These are phyloP conservation scores for Oryctes rhinoceros DNA, from an alignment of 1,140 invertebrate species.

Conservation along the genomic window DNA sequence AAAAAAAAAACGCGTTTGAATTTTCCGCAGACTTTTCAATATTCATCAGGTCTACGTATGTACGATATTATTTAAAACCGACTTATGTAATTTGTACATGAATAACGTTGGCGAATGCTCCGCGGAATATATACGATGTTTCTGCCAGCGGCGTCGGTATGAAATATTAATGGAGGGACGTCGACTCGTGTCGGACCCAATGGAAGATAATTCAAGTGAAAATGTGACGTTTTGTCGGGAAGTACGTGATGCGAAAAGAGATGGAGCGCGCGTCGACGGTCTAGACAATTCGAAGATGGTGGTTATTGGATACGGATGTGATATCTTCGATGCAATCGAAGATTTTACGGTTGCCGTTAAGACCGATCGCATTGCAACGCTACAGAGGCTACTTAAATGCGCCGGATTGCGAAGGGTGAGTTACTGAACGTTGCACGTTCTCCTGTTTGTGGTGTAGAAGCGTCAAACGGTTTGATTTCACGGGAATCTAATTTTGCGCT, in stretches of 20 bases:
- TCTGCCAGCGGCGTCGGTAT: neutral
- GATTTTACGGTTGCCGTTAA: constrained; percentile 33
- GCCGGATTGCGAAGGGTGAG: constrained; percentile 28
- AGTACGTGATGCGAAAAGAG: constrained; percentile 22
- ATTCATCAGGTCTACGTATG: too few species aligned
- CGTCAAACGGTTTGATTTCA: too few species aligned
- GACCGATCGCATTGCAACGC: neutral
- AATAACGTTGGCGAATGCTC: constrained; percentile 8
- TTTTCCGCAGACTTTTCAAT: neutral
- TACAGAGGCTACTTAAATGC: constrained; percentile 27
- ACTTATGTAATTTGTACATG: neutral
- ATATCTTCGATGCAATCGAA: constrained; percentile 17
- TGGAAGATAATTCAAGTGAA: constrained; percentile 41
- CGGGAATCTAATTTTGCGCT: too few species aligned
- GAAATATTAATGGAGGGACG: constrained; percentile 27
- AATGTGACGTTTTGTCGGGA: constrained; percentile 38
- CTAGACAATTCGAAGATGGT: neutral
- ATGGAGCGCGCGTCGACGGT: neutral
- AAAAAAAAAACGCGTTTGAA: neutral
- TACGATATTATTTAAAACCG: neutral
- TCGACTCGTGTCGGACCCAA: constrained; percentile 16
- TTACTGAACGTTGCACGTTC: neutral
- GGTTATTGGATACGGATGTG: neutral
- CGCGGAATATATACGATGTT: neutral
- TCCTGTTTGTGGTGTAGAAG: too few species aligned